phyloP scores from a whole-genome alignment of 1,140 invertebrate genomes.

The Zaprionus taronus region DNA sequence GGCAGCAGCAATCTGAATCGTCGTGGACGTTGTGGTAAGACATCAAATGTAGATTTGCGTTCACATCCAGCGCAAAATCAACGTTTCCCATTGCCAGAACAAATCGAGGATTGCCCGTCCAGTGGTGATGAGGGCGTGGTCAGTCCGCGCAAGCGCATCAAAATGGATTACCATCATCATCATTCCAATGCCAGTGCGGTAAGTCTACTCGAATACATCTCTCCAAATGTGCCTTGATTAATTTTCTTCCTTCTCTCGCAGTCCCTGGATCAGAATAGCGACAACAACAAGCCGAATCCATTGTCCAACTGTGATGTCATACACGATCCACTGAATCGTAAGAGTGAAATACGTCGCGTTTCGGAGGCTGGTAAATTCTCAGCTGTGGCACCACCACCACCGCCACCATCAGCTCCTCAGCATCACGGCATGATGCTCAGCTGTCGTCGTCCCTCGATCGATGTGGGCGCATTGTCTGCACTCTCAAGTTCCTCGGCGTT shows the following conservation, averaged over 20 bases:
- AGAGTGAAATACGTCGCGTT: constrained; percentile 75
- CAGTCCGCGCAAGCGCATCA: constrained; percentile 88
- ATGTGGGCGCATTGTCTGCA: constrained; percentile 69
- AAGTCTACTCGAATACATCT: constrained; percentile 24
- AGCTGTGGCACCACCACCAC: constrained; percentile 49
- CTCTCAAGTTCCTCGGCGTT: constrained; percentile 64
- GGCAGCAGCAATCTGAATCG: constrained; percentile 41
- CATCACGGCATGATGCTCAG: constrained; percentile 63
- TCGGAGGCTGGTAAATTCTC: constrained; percentile 69
- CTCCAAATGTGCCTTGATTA: not conserved
- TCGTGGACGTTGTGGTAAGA: constrained; percentile 82
- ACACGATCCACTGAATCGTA: constrained; percentile 80
- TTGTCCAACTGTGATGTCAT: constrained; percentile 84
- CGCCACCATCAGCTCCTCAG: constrained; percentile 38
- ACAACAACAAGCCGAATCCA: constrained; percentile 57
- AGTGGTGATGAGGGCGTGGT: constrained; percentile 89
- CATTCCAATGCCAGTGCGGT: constrained; percentile 84
- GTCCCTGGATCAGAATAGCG: constrained; percentile 43
- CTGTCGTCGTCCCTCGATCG: constrained; percentile 81
- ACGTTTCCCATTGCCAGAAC: constrained; percentile 88
- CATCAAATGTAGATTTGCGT: constrained; percentile 85
- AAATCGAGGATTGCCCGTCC: constrained; percentile 90
- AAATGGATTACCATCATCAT: constrained; percentile 86
- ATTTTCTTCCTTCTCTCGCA: constrained; percentile 28
- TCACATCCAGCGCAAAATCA: constrained; percentile 89